Percentiles rank a stretch among this genome's conserved stretches.
Evolutionary conservation across 2,888 invertebrate species (phyloP).

Genomic region (Drosophila rubida): DNA sequence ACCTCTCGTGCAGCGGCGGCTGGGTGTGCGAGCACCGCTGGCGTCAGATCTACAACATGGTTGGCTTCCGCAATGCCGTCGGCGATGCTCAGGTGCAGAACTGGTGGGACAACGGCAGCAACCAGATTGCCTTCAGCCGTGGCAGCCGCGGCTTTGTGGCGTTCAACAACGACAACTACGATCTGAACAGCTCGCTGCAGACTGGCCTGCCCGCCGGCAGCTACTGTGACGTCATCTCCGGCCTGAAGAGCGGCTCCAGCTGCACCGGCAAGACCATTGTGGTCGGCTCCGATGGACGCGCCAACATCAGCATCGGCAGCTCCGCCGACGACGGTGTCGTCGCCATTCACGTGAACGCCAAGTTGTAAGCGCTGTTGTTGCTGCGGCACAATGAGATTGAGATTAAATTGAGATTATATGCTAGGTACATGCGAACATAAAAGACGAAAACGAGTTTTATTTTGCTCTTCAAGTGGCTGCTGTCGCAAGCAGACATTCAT

Average conservation of each 20-base stretch:
- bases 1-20: conserved; percentile 87
- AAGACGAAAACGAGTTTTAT: conserved; percentile 20
- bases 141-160: conserved; percentile 91
- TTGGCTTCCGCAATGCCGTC: conserved; percentile 90
- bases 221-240: conserved; percentile 95
- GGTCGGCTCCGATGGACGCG: conserved; percentile 79
- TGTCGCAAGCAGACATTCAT: conserved; percentile 17
- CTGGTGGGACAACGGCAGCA: conserved; percentile 93
- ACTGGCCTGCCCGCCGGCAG: conserved; percentile 91
- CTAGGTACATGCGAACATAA: conserved; percentile 38
- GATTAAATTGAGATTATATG: conserved; percentile 19
- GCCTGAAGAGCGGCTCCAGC: conserved; percentile 85
- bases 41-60: conserved; percentile 93
- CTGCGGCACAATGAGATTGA: conserved; percentile 19
- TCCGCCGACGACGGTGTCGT: conserved; percentile 88
- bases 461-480: conserved; percentile 20
- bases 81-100: conserved; percentile 86
- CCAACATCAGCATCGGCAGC: conserved; percentile 65
- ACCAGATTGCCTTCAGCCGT: conserved; percentile 94
- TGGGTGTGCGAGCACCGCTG: conserved; percentile 95
- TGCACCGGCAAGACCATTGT: conserved; percentile 79
- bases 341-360: conserved; percentile 88
- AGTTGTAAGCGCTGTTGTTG: conserved; percentile 59
- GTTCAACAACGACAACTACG: conserved; percentile 89
- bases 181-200: conserved; percentile 86